Percentiles rank a stretch among this genome's conserved stretches.
Evolutionary conservation across 2,888 invertebrate species (phyloP).

Genomic region (Oegoconia quadripuncta): DNA sequence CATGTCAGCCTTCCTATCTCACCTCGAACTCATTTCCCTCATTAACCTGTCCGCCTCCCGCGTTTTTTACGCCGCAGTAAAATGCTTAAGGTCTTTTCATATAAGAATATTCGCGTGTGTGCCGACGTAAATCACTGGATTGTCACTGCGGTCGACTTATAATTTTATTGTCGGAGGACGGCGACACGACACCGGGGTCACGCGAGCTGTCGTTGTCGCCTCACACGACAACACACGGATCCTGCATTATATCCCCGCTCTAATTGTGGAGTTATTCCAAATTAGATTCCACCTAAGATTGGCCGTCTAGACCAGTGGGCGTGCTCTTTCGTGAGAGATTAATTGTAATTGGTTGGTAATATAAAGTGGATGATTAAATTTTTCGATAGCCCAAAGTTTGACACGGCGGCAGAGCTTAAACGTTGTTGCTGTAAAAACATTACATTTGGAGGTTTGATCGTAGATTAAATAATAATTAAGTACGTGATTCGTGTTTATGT

Average conservation of each 20-base stretch:
- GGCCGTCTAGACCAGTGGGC: conserved; percentile 39
- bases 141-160: conserved; percentile 77
- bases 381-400: conserved; percentile 44
- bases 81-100: conserved; percentile 51
- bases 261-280: conserved; percentile 64
- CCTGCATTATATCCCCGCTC: conserved; percentile 62
- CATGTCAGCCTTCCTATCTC: conserved; percentile 46
- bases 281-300: conserved; percentile 69
- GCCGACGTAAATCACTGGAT: conserved; percentile 76
- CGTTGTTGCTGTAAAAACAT: conserved; percentile 4
- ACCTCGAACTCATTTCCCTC: conserved; percentile 60
- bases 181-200: conserved; percentile 69
- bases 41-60: conserved; percentile 70
- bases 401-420: conserved; percentile 5
- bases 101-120: conserved; percentile 76
- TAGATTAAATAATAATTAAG: conserved; percentile 7
- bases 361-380: conserved; percentile 59
- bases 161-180: conserved; percentile 76
- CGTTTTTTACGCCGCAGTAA: conserved; percentile 58
- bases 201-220: conserved; percentile 51
- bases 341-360: conserved; percentile 63
- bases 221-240: conserved; percentile 59
- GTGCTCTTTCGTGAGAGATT: conserved; percentile 67
- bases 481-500: conserved; percentile 12
- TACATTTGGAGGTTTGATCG: conserved; percentile 6